Base-by-base conservation (phyloP, 2,797 vertebrate species). In the Somateria mollissima region DNA sequence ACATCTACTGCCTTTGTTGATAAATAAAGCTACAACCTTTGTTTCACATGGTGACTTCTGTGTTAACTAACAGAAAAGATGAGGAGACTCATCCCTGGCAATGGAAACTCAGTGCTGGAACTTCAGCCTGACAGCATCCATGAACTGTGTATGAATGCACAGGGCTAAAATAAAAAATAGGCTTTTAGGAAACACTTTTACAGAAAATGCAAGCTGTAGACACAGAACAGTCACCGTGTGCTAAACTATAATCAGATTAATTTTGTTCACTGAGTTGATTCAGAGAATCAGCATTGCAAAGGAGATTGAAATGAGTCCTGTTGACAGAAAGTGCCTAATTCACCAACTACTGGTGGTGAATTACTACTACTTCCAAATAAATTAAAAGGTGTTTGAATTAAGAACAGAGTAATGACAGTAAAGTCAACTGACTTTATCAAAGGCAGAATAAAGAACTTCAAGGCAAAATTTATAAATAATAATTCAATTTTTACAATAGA, bases 301-400 rank as follows among this genome's bases (percentile, higher is more conserved):
- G 32, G 47, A 79, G 4, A 3, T 60, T 64, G 64, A 81, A 91
- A 91, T 24, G 83, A 79, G 66, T 82, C 34, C 27, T 71, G 28
- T 21, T 89, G 74, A 79, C 47, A 94, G 71, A 79, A 87, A 84
- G 24, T 62, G 27, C 47, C 37, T 89, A 67, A 80, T 85, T 87
- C 58, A 73, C 27, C 6, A 32, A 17, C 9, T 78, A 61, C 27
- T 66, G 20, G 18, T 78, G 37, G 13, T 49, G 41, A 94, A 62
- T 73, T 87, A n/a, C 43, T 53, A 60, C 17, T 79, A 28, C 21
- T 84, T 92, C 22, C 57, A 94, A 91, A 71, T 80, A 92, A 90
- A 89, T 82, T 71, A 58, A 89, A 92, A 79, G 27, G 1, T 84
- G 20, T 69, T 73, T 56, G 21, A 86, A 84, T 84, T 66, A 78